Evolutionary conservation across 2,888 invertebrate genomes (phyloP), one percentile per base, ranked within the genome.

Genomic region (Fragum whitleyi): DNA sequence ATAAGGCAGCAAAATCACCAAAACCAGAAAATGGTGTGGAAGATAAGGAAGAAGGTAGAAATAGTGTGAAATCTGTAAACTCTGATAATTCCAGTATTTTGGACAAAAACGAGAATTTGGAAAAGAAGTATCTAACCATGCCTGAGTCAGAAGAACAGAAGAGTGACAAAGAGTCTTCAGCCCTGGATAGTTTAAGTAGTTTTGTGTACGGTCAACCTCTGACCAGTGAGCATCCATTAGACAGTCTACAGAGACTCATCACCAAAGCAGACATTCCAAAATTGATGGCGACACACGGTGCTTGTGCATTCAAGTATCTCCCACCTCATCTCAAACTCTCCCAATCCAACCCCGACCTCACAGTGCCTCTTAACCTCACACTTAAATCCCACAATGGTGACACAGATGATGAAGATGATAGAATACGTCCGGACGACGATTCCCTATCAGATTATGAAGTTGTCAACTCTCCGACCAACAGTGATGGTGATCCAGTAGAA

Each of bases 191-290:
- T 51, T 83, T 93, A 29, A 92, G 93, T 81, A 92, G 91, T 69
- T 91, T 93, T 85, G 93, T 93, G 23, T 92, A 93, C 74, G 92
- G 93, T 19, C 92, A 92, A 82, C 88, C 91, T 21, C 78, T 92
- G 79, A 92, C 91, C 21, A 91, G 93, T 74, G 94, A 97, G 90
- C 98, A 99, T 94, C 99, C 99, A 7, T 94, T 99, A 89, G 98
- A 98, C 26, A 98, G 98, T 1, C 95, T 99, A 74, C 98, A 99
- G 93, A 98, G 98, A 94, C 96, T 99, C 32, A 98, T 98, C 95
- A 98, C 98, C 94, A 98, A 98, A 95, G 97, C 98, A 87, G 98
- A 98, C 94, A 97, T 92, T 81, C 87, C 90, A 62, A 88, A 83
- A 71, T 77, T 90, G 72, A 80, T 84, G 42, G 70, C 79, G 7